A percentile compares a stretch with the other conserved stretches of the same genome.
phyloP scores from a whole-genome alignment of 2,797 vertebrate genomes.

The Molossus molossus region DNA sequence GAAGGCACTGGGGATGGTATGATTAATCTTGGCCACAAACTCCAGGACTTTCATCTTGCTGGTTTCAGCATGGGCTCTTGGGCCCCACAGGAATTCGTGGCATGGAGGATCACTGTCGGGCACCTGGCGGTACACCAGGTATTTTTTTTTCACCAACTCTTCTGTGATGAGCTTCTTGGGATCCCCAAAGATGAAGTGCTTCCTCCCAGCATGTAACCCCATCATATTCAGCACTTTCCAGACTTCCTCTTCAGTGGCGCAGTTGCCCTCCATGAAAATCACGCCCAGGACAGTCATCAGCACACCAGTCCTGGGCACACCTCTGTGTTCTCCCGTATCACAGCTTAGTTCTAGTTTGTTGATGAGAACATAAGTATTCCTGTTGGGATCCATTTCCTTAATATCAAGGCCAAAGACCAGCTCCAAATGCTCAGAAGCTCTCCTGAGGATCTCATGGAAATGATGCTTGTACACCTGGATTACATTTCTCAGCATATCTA shows the following conservation, averaged over 20 bases:
- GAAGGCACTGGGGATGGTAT: neutral
- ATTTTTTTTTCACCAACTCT: constrained; percentile 52
- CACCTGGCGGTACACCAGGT: constrained; percentile 32
- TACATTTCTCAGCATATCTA: constrained; percentile 61
- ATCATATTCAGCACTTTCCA: constrained; percentile 67
- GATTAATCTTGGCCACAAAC: constrained; percentile 56
- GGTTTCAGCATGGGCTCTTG: neutral
- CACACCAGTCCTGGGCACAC: constrained; percentile 48
- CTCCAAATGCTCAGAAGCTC: constrained; percentile 43
- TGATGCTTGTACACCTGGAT: neutral
- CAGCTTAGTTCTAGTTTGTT: constrained; percentile 57
- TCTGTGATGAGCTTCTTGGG: constrained; percentile 36
- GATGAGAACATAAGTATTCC: constrained; percentile 58
- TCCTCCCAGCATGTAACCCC: neutral
- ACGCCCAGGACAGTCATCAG: constrained; percentile 59
- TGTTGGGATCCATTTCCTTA: constrained; percentile 68
- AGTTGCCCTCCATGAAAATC: constrained; percentile 37
- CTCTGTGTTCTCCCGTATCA: neutral
- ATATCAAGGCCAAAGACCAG: constrained; percentile 38
- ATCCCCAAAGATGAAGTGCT: constrained; percentile 29
- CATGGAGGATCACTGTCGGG: neutral
- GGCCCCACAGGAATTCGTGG: constrained; percentile 59
- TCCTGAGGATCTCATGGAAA: constrained; percentile 51
- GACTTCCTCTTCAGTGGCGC: constrained; percentile 37
- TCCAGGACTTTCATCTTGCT: constrained; percentile 74